phyloP scores from a whole-genome alignment of 2,797 vertebrate genomes.

The Typhlichthys subterraneus region DNA sequence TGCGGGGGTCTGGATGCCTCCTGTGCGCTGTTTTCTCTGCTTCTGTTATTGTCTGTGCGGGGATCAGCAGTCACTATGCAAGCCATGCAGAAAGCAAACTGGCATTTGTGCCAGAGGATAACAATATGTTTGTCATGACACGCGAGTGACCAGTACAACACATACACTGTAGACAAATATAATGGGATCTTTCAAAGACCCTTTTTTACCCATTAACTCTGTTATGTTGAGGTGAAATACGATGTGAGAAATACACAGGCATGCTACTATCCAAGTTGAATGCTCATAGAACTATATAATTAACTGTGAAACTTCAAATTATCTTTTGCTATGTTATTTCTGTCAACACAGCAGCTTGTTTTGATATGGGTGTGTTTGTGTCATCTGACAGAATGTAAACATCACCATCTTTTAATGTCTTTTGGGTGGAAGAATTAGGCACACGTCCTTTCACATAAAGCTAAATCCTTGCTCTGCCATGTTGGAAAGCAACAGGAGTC shows the following conservation, averaged over 20 bases:
- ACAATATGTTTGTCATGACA: constrained; percentile 1
- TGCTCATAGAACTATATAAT: no score
- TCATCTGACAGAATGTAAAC: neutral
- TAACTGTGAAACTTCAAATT: no score
- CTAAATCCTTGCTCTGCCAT: constrained; percentile 15
- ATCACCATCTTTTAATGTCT: neutral
- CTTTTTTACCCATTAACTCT: no score
- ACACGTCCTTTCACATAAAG: neutral
- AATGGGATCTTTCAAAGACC: no score
- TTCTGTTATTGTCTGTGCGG: constrained; percentile 54
- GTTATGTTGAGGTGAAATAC: no score
- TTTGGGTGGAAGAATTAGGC: neutral
- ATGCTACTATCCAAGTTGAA: no score
- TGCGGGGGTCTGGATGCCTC: constrained; percentile 77
- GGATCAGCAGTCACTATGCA: constrained; percentile 34
- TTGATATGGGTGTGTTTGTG: neutral
- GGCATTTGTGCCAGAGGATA: no score
- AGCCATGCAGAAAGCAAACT: constrained; percentile 2
- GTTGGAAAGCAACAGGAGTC: constrained; percentile 15
- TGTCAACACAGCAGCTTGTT: neutral
- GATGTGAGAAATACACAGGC: no score
- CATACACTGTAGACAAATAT: no score
- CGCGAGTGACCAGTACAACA: neutral
- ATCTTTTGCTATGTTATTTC: no score
- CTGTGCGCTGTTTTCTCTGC: constrained; percentile 52